Percentiles rank a stretch among this genome's conserved stretches.
These are phyloP conservation scores for Arnoldichthys spilopterus DNA, from an alignment of 2,797 vertebrate species.

Conservation along the genomic window DNA sequence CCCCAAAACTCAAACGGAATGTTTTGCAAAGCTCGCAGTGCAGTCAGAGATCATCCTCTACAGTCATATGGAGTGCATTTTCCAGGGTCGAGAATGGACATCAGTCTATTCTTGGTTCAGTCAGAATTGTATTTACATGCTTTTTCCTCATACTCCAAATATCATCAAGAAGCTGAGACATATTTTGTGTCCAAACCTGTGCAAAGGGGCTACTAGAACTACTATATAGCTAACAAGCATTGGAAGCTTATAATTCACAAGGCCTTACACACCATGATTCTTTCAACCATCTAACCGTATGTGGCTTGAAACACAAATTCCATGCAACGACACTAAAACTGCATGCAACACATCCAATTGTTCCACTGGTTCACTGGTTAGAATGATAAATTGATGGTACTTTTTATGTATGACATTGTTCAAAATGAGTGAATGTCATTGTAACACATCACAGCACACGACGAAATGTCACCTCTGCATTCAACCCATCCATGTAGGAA, in stretches of 20 bases:
- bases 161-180: neutral
- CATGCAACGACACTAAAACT: neutral
- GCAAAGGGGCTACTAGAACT: too few species aligned
- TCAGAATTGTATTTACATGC: neutral
- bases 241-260: too few species aligned
- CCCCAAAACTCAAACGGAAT: constrained; percentile 3
- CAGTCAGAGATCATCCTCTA: neutral
- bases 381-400: neutral
- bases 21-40: neutral
- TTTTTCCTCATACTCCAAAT: neutral
- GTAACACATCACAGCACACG: too few species aligned
- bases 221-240: neutral
- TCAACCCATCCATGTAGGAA: too few species aligned
- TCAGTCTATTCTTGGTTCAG: neutral
- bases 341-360: neutral
- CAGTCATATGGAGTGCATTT: neutral
- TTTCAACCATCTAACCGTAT: neutral
- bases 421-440: too few species aligned
- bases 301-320: neutral
- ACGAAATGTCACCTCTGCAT: too few species aligned
- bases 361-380: neutral
- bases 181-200: neutral
- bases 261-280: too few species aligned
- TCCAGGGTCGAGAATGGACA: neutral
- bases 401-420: too few species aligned